phyloP scores from a whole-genome alignment of 2,888 invertebrate species.

The Trachelus tabidus region DNA sequence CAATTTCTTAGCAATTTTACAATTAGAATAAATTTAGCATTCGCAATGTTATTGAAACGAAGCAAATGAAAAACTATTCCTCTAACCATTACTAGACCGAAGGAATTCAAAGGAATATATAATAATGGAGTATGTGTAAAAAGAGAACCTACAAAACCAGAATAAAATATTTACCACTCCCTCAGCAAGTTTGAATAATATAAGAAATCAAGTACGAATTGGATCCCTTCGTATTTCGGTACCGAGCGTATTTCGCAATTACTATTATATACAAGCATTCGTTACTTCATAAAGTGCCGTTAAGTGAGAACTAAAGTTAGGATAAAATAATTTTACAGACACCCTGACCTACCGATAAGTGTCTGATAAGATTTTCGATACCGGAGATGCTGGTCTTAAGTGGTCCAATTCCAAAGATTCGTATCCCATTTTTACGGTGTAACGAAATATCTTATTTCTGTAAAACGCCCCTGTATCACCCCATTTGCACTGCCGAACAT shows the following conservation, averaged over 20 bases:
- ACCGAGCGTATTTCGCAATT: not conserved
- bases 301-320: slow-evolving; percentile 1
- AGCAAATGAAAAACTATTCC: not conserved
- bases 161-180: not conserved
- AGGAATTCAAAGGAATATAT: not conserved
- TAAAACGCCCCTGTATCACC: not conserved
- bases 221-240: slow-evolving; percentile 1
- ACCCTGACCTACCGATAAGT: slow-evolving; percentile 22
- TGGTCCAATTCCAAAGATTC: not conserved
- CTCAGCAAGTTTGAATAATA: not conserved
- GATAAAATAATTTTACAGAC: slow-evolving; percentile 9
- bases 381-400: not conserved
- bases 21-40: not conserved
- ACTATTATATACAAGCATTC: slow-evolving; percentile 3
- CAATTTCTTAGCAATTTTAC: slow-evolving; percentile 8
- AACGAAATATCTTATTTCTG: not conserved
- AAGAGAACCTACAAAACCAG: not conserved
- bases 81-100: not conserved
- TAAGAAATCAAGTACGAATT: not conserved
- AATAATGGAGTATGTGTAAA: not conserved
- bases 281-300: not conserved
- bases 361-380: slow-evolving; percentile 7
- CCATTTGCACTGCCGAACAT: not conserved
- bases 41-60: not conserved
- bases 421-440: not conserved